Percentiles rank a stretch among this genome's conserved stretches.
Evolutionary conservation across 2,113 vertebrate species (phyloP).

Genomic region (Egretta garzetta): DNA sequence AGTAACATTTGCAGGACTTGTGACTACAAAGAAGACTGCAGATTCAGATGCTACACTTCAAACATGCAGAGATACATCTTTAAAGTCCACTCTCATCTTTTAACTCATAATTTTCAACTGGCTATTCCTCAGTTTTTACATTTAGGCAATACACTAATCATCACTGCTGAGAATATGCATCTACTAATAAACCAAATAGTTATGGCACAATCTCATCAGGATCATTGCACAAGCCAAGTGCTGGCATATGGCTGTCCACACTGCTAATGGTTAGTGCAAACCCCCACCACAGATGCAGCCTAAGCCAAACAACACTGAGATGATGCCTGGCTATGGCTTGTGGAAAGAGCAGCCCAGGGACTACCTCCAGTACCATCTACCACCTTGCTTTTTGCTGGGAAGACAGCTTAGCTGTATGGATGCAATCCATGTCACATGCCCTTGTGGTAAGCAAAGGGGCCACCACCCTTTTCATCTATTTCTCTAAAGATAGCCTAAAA

Average conservation of each 20-base stretch:
- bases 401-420: not conserved
- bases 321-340: not conserved
- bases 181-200: not conserved
- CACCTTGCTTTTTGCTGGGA: not conserved
- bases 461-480: not conserved
- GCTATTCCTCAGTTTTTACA: not conserved
- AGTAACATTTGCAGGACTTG: not conserved
- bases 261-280: not conserved
- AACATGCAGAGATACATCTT: not conserved
- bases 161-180: not conserved
- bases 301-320: not conserved
- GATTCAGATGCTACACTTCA: not conserved
- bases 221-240: not conserved
- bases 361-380: not conserved
- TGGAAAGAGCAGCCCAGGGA: not conserved
- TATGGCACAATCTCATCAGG: not conserved
- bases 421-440: not conserved
- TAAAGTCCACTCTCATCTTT: not conserved
- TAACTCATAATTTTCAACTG: not conserved
- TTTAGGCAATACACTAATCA: not conserved
- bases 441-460: not conserved
- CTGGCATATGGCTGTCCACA: not conserved
- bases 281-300: accelerated
- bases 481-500: not conserved
- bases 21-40: not conserved